These are phyloP conservation scores for Caenorhabditis brenneri DNA, from an alignment of 1,140 invertebrate genomes.

Conservation along the genomic window DNA sequence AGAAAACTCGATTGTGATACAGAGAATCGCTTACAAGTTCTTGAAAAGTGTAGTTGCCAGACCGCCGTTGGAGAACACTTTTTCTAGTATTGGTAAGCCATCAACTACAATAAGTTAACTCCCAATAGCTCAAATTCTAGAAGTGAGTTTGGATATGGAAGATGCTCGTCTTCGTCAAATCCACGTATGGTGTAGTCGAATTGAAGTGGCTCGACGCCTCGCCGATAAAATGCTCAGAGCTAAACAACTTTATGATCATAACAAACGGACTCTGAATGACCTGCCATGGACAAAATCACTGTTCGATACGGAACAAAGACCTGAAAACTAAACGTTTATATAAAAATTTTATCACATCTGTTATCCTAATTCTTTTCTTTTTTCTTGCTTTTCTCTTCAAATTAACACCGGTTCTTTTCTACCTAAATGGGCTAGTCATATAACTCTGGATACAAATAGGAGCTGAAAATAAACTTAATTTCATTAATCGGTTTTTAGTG, in stretches of 20 bases:
- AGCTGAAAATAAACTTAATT: background rate
- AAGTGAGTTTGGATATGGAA: conserved; percentile 39
- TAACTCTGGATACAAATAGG: background rate
- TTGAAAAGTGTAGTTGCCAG: conserved; percentile 36
- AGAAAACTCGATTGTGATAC: conserved; percentile 42
- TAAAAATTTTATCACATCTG: conserved; percentile 20
- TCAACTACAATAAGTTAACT: no score
- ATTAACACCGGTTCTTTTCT: background rate
- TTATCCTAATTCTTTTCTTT: no score
- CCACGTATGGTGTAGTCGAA: conserved; percentile 48
- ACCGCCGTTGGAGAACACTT: conserved; percentile 43
- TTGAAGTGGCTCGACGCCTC: conserved; percentile 48
- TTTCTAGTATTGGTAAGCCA: conserved; percentile 45
- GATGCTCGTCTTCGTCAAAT: conserved; percentile 33
- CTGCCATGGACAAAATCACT: background rate
- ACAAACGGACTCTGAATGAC: conserved; percentile 40
- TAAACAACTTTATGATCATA: conserved; percentile 49
- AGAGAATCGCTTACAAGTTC: conserved; percentile 44
- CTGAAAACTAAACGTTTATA: background rate
- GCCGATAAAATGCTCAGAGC: conserved; percentile 50
- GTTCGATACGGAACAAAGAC: background rate
- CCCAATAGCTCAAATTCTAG: no score
- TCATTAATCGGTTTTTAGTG: background rate
- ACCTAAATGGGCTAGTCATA: background rate
- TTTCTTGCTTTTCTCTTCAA: background rate